These are phyloP conservation scores for Stenichneumon culpator DNA, from an alignment of 2,888 invertebrate genomes.

Conservation along the genomic window DNA sequence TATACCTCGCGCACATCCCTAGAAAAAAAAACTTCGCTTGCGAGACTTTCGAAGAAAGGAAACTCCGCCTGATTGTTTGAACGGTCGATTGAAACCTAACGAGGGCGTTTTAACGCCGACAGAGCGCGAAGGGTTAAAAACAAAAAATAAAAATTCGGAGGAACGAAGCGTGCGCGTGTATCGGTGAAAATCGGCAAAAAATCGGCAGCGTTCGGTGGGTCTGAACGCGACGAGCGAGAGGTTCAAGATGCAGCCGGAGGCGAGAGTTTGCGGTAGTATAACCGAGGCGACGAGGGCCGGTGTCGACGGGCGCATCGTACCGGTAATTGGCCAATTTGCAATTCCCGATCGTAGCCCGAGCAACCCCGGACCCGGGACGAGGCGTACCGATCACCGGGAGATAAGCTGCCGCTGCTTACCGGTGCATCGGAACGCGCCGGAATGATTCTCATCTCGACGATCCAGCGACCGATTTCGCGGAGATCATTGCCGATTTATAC, in stretches of 20 bases:
- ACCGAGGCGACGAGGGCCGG: slow-evolving; percentile 53
- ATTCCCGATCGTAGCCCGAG: slow-evolving; percentile 69
- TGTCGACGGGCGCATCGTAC: slow-evolving; percentile 70
- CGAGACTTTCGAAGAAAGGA: neutral
- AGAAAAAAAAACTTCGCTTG: slow-evolving; percentile 25
- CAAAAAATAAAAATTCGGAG: neutral
- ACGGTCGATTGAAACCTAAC: slow-evolving; percentile 59
- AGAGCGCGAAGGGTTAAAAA: slow-evolving; percentile 4
- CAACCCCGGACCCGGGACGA: slow-evolving; percentile 46
- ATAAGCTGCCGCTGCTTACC: slow-evolving; percentile 62
- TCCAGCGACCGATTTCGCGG: slow-evolving; percentile 53
- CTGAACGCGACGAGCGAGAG: slow-evolving; percentile 34
- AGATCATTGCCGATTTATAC: slow-evolving; percentile 58
- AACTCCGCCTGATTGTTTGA: slow-evolving; percentile 40
- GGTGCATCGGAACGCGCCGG: slow-evolving; percentile 50
- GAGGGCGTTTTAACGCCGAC: slow-evolving; percentile 42
- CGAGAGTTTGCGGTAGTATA: slow-evolving; percentile 52
- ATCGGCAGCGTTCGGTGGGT: slow-evolving; percentile 44
- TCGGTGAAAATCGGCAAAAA: slow-evolving; percentile 58
- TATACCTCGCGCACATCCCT: neutral
- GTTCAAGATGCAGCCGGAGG: slow-evolving; percentile 34
- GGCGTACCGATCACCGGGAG: slow-evolving; percentile 62
- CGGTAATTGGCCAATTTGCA: slow-evolving; percentile 77
- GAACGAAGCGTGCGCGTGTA: slow-evolving; percentile 59
- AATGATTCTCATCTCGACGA: slow-evolving; percentile 62